These are phyloP conservation scores for Aphelenchoides fujianensis DNA, from an alignment of 1,140 invertebrate species.

Conservation along the genomic window DNA sequence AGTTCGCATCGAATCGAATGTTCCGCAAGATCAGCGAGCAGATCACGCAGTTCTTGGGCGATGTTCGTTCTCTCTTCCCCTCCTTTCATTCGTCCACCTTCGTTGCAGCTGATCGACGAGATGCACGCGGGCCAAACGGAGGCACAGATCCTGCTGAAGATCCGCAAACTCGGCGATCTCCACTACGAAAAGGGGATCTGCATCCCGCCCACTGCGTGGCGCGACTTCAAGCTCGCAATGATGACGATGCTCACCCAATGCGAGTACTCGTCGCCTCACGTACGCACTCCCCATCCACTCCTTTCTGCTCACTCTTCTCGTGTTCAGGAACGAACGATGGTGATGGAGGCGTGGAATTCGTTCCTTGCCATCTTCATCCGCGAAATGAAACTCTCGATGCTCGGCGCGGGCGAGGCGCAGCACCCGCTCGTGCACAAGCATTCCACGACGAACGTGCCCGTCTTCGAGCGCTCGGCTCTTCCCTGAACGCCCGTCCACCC, in stretches of 20 bases:
- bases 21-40: conserved; percentile 32
- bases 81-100: neutral
- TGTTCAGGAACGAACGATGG: conserved; percentile 31
- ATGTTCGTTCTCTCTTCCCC: too few species aligned
- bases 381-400: conserved; percentile 43
- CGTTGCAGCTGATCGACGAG: conserved; percentile 25
- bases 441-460: conserved; percentile 6
- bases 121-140: conserved; percentile 31
- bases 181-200: conserved; percentile 35
- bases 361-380: conserved; percentile 40
- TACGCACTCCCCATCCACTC: too few species aligned
- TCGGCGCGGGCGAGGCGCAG: conserved; percentile 17
- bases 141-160: conserved; percentile 17
- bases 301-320: too few species aligned
- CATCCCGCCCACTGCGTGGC: conserved; percentile 38
- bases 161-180: conserved; percentile 33
- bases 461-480: conserved; percentile 8
- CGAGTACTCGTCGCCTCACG: conserved; percentile 24
- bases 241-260: conserved; percentile 29
- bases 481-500: neutral
- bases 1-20: conserved; percentile 27
- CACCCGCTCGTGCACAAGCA: conserved; percentile 21
- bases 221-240: conserved; percentile 33
- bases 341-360: conserved; percentile 40
- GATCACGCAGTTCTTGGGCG: conserved; percentile 34